These are phyloP conservation scores for Eupithecia subfuscata DNA, from an alignment of 2,888 invertebrate genomes.

Conservation along the genomic window DNA sequence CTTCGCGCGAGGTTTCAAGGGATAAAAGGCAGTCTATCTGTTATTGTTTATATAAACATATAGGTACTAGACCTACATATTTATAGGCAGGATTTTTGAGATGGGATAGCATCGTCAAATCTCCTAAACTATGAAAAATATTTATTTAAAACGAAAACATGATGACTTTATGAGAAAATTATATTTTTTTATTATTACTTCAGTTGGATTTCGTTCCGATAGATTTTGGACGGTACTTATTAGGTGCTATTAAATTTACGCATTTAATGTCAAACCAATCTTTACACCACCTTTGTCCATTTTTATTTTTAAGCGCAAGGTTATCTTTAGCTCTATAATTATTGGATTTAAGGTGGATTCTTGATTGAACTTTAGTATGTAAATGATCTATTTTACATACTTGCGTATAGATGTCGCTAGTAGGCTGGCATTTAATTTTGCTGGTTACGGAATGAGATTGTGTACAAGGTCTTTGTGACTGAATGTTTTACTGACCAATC, in stretches of 20 bases:
- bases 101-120: not conserved
- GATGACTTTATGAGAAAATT: too few relatives aligned
- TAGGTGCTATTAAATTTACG: not conserved
- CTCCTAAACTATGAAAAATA: too few relatives aligned
- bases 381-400: conserved; percentile 26
- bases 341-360: not conserved
- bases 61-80: not conserved
- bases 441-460: conserved; percentile 27
- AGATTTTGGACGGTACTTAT: too few relatives aligned
- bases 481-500: not conserved
- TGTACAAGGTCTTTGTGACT: conserved; percentile 25
- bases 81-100: not conserved
- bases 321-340: not conserved
- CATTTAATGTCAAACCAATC: not conserved
- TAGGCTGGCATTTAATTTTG: conserved; percentile 34
- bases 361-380: conserved; percentile 15
- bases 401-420: conserved; percentile 22
- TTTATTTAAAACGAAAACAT: too few relatives aligned
- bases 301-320: not conserved
- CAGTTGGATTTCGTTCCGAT: too few relatives aligned
- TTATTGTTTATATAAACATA: not conserved
- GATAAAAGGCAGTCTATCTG: not conserved
- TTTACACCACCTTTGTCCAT: not conserved
- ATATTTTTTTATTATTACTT: too few relatives aligned
- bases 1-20: not conserved